Percentiles rank a stretch among this genome's conserved stretches.
Evolutionary conservation across 2,888 invertebrate genomes (phyloP).

Genomic region (Caenorhabditis plicata): DNA sequence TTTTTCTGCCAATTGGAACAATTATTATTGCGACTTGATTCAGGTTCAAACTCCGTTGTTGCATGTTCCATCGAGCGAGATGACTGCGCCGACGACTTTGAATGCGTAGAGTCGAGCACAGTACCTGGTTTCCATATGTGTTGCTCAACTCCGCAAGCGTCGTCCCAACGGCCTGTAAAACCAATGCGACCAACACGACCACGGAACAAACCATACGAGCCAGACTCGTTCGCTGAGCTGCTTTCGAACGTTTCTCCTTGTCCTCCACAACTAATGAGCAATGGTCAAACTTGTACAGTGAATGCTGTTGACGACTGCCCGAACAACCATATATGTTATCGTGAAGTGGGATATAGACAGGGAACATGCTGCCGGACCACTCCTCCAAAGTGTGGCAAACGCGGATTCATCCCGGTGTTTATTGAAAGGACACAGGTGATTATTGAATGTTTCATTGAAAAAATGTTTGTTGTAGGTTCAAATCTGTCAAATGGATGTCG

Average conservation of each 20-base stretch:
- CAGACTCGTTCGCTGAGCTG: slow-evolving; percentile 41
- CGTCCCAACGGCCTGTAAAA: slow-evolving; percentile 27
- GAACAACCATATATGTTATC: slow-evolving; percentile 40
- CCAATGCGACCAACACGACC: slow-evolving; percentile 20
- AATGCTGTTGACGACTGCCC: slow-evolving; percentile 50
- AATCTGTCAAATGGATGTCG: slow-evolving; percentile 43
- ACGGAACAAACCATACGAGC: slow-evolving; percentile 18
- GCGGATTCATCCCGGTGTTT: slow-evolving; percentile 46
- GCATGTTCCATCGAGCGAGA: slow-evolving; percentile 59
- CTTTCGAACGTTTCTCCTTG: slow-evolving; percentile 52
- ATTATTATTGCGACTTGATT: no score
- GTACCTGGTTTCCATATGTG: slow-evolving; percentile 64
- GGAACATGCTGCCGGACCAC: slow-evolving; percentile 47
- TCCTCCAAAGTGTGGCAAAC: slow-evolving; percentile 44
- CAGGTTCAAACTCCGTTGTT: slow-evolving; percentile 60
- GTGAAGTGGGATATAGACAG: slow-evolving; percentile 36
- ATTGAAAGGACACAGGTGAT: slow-evolving; percentile 40
- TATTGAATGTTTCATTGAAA: neutral
- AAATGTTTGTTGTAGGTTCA: no score
- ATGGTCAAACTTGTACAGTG: slow-evolving; percentile 55
- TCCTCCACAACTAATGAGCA: slow-evolving; percentile 50
- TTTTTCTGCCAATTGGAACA: no score
- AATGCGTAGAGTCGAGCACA: slow-evolving; percentile 61
- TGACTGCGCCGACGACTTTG: slow-evolving; percentile 58
- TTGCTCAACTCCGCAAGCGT: slow-evolving; percentile 44